Conservation (phyloP, 2,797 vertebrate species). For the Streptopelia turtur region DNA sequence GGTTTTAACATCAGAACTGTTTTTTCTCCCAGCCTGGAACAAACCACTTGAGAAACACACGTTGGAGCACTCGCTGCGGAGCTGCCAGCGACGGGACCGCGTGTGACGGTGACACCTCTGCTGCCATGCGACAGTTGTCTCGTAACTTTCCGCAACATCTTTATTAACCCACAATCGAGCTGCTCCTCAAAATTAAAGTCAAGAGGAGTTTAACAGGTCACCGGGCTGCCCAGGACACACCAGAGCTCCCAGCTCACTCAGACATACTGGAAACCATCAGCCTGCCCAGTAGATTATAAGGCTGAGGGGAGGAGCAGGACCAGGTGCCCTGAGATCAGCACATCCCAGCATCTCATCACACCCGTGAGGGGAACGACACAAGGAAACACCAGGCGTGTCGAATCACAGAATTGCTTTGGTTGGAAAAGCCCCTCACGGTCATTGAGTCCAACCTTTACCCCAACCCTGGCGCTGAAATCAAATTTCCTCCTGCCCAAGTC, state of each 20-base stretch:
- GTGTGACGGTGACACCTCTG: background rate
- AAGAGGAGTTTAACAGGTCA: accelerated
- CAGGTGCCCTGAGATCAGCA: background rate
- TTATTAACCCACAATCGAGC: accelerated
- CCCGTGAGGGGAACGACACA: background rate
- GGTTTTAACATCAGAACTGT: background rate
- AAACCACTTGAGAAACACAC: background rate
- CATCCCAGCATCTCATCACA: background rate
- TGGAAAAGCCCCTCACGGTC: too few species aligned
- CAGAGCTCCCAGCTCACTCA: too few species aligned
- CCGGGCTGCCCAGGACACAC: background rate
- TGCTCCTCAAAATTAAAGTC: background rate
- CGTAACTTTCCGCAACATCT: too few species aligned
- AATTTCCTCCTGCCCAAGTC: background rate
- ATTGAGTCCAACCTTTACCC: too few species aligned
- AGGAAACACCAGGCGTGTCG: too few species aligned
- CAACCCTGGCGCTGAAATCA: background rate
- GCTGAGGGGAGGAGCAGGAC: background rate
- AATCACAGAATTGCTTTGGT: too few species aligned
- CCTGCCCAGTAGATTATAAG: background rate
- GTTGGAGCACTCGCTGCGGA: background rate
- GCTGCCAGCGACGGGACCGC: accelerated
- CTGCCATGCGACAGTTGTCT: accelerated
- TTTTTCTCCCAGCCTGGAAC: background rate
- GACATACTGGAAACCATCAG: too few species aligned